Evolutionary conservation across 2,888 invertebrate species (phyloP), one percentile per base, ranked within the genome.

Genomic region (Ptychoptera albimana): DNA sequence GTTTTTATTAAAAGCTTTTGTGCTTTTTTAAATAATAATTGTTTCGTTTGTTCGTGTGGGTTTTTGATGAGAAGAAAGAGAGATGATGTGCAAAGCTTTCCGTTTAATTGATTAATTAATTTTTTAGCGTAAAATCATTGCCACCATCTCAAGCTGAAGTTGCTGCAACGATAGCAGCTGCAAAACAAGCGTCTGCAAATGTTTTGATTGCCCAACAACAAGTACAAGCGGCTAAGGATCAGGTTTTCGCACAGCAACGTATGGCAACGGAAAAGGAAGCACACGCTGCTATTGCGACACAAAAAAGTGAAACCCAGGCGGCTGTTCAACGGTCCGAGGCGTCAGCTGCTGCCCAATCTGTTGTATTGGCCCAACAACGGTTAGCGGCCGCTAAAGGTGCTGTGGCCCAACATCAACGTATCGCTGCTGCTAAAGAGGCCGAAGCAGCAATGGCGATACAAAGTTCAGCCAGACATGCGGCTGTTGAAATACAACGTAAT

Each of bases 191-290:
- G 0, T 77, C 79, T 1, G 68, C 74, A 1, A 77, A 77, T 44
- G 82, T 83, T 6, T 69, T 76, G 54, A 67, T 76, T 11, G 82
- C 82, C 0, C 82, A 82, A 55, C 78, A 79, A 41, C 75, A 79
- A 50, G 82, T 83, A 16, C 74, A 79, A 31, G 76, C 76, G 0
- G 82, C 79, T 4, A 83, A 82, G 55, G 78, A 82, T 49, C 73
- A 76, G 1, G 78, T 82, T 0, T 59, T 80, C 7, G 70, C 77
- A 52, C 82, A 82, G 49, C 83, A 83, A 55, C 75, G 75, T 51
- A 66, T 79, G 30, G 82, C 83, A 34, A 73, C 76, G 51, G 77
- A 78, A n/a, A 82, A 80, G 56, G 82, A 82, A 56, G 74, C 79
- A 0, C 75, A 77, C 8, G 81, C 82, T 0, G 73, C 76, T 1